Percentiles rank a stretch among this genome's conserved stretches.
phyloP scores from a whole-genome alignment of 30 jellyfish, hydroid and myxozoan species.

The Sanderia malayensis region DNA sequence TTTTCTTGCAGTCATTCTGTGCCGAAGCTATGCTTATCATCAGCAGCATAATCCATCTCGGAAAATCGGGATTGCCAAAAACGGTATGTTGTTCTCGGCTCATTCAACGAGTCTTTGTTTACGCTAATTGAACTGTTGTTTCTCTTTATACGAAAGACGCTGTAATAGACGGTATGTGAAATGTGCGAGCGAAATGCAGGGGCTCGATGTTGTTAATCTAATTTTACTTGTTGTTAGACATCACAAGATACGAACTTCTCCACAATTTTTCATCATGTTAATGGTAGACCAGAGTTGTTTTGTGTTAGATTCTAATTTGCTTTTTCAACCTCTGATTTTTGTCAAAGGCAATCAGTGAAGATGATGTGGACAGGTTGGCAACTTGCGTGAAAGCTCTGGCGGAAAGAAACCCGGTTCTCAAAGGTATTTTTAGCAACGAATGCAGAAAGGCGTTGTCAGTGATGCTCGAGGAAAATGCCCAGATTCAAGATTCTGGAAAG shows the following conservation, averaged over 20 bases:
- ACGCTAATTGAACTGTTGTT: too few relatives aligned
- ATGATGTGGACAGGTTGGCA: constrained; percentile 85
- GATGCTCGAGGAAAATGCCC: constrained; percentile 89
- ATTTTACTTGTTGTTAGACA: too few relatives aligned
- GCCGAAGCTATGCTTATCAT: constrained; percentile 89
- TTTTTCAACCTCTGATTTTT: too few relatives aligned
- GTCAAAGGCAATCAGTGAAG: constrained; percentile 82
- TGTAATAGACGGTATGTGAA: too few relatives aligned
- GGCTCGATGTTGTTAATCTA: too few relatives aligned
- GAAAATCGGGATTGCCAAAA: constrained; percentile 85
- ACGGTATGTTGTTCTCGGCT: constrained; percentile 65
- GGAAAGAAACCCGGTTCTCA: constrained; percentile 61
- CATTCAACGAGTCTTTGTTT: too few relatives aligned
- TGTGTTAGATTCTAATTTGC: too few relatives aligned
- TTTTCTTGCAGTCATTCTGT: constrained; percentile 53
- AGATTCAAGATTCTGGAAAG: constrained; percentile 51
- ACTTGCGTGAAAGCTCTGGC: constrained; percentile 86
- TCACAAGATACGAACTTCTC: too few relatives aligned
- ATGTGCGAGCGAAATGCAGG: too few relatives aligned
- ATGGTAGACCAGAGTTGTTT: too few relatives aligned
- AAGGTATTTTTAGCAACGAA: constrained; percentile 60
- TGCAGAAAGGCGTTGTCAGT: constrained; percentile 83
- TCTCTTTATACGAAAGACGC: too few relatives aligned
- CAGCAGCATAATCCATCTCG: constrained; percentile 90
- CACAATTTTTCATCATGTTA: too few relatives aligned